A percentile compares a stretch with the other conserved stretches of the same genome.
Evolutionary conservation across 2,797 vertebrate genomes (phyloP).

Genomic region (Phataginus tetradactyla): DNA sequence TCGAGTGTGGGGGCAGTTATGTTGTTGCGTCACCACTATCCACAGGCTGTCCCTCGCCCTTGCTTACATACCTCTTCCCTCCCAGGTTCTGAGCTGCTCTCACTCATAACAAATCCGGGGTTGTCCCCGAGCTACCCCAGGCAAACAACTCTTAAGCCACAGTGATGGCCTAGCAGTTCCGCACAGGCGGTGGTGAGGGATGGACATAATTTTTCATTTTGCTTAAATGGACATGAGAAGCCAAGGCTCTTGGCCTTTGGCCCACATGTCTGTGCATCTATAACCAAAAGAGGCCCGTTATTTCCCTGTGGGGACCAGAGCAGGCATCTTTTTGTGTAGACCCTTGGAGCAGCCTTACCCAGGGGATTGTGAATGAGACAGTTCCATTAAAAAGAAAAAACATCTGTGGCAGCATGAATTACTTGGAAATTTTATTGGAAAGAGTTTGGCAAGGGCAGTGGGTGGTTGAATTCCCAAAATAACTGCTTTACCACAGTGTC

Average conservation of each 20-base stretch:
- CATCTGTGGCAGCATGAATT: background rate
- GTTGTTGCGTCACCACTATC: background rate
- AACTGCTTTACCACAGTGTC: background rate
- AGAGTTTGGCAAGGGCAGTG: background rate
- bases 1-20: background rate
- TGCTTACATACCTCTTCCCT: background rate
- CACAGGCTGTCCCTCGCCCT: background rate
- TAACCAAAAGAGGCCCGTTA: background rate
- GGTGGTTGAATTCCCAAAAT: background rate
- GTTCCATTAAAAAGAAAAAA: background rate
- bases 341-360: background rate
- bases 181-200: fast-evolving
- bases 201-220: background rate
- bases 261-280: background rate
- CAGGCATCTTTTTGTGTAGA: background rate
- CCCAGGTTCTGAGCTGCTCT: background rate
- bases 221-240: background rate
- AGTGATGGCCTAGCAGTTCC: no score
- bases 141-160: background rate
- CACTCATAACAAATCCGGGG: background rate
- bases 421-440: background rate
- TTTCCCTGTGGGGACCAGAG: background rate
- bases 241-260: background rate
- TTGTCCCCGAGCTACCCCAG: background rate
- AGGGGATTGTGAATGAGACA: background rate